phyloP scores from a whole-genome alignment of 2,888 invertebrate genomes.

The Sinhomidia bicolor region DNA sequence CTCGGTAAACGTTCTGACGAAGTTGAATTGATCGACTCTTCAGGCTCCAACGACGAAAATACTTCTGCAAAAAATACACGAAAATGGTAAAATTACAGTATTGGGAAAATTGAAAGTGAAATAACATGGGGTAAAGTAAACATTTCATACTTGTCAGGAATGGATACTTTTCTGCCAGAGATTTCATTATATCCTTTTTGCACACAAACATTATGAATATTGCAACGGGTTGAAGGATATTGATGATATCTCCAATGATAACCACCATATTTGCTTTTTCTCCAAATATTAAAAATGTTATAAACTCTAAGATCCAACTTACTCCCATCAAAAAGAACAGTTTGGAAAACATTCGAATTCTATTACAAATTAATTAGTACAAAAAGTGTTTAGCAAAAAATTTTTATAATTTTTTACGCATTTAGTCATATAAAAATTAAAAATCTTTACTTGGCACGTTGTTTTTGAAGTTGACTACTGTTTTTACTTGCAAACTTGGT shows the following conservation, averaged over 20 bases:
- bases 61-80: conserved; percentile 34
- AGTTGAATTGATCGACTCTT: conserved; percentile 24
- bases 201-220: conserved; percentile 76
- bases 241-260: conserved; percentile 68
- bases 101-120: too few relatives aligned
- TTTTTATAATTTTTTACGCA: too few relatives aligned
- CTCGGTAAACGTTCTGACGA: conserved; percentile 15
- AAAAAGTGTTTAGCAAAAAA: not conserved
- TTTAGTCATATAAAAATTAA: too few relatives aligned
- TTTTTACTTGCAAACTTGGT: conserved; percentile 74
- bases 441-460: conserved; percentile 64
- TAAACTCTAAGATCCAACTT: conserved; percentile 68
- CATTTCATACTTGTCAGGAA: conserved; percentile 55
- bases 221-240: conserved; percentile 70
- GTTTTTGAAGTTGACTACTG: conserved; percentile 57
- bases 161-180: conserved; percentile 69
- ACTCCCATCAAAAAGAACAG: conserved; percentile 75
- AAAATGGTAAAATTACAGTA: not conserved
- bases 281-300: conserved; percentile 52
- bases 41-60: conserved; percentile 44
- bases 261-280: conserved; percentile 3
- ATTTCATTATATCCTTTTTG: conserved; percentile 67
- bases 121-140: too few relatives aligned
- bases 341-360: conserved; percentile 69
- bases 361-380: conserved; percentile 45